phyloP scores from a whole-genome alignment of 1,140 invertebrate genomes.

The Cephus cinctus region DNA sequence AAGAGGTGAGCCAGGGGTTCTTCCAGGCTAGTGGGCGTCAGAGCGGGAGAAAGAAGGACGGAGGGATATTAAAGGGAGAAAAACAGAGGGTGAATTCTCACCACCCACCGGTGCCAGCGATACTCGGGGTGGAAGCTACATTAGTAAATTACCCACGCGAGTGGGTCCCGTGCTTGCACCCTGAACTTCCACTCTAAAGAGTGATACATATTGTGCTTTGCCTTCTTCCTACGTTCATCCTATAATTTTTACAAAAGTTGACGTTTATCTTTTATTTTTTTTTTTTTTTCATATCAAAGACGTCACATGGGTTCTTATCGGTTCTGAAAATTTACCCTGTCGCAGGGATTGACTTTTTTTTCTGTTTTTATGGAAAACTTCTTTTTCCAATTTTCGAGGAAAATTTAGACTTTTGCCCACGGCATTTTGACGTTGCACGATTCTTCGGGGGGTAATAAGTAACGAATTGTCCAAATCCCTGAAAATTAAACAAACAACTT shows the following conservation, averaged over 20 bases:
- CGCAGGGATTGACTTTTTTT: background rate
- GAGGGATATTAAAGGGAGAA: conserved; percentile 24
- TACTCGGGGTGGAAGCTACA: conserved; percentile 23
- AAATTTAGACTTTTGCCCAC: too few relatives aligned
- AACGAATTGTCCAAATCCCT: conserved; percentile 19
- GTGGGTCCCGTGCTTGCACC: conserved; percentile 5
- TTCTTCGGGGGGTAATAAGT: too few relatives aligned
- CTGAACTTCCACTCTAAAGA: background rate
- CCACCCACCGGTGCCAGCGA: background rate
- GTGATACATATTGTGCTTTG: too few relatives aligned
- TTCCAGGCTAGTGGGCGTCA: background rate
- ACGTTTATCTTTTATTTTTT: too few relatives aligned
- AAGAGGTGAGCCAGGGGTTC: background rate
- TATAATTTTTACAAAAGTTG: too few relatives aligned
- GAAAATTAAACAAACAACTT: conserved; percentile 28
- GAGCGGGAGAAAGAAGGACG: conserved; percentile 15
- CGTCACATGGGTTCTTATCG: too few relatives aligned
- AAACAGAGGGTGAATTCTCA: conserved; percentile 22
- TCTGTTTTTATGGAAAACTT: too few relatives aligned
- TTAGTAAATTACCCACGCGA: conserved; percentile 42
- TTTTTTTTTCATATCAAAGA: too few relatives aligned
- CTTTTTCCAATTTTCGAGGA: too few relatives aligned
- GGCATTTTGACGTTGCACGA: too few relatives aligned
- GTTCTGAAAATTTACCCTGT: background rate
- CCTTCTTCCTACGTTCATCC: too few relatives aligned